Base-by-base conservation (phyloP, 2,888 invertebrate species). In the Mythimna lalbum region DNA sequence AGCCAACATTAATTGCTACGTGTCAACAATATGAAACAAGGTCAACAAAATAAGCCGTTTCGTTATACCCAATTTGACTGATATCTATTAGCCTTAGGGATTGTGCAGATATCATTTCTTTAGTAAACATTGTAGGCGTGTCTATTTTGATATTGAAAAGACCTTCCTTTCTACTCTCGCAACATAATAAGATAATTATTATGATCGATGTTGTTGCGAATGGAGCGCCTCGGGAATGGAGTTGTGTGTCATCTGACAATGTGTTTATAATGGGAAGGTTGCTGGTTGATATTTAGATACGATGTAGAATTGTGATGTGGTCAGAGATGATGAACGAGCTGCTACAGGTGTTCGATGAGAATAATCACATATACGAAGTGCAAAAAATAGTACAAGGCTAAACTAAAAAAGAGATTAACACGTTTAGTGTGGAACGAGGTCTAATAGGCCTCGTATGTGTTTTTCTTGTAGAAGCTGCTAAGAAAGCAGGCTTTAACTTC, bases 201-300 rank as follows among this genome's bases (percentile, higher is more conserved):
- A 69, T 82, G 75, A 82, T 82, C 47, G 73, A 82, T 82, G 78
- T 69, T 64, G 68, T 71, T 76, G 82, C 70, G 65, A 71, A 81
- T 71, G 52, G 27, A 66, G 27, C 47, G 81, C 80, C 78, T 65
- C 31, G 61, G 66, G 75, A 75, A 72, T 70, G 12, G 59, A 72
- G 50, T 76, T 73, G 64, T 65, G 59, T 78, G 76, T 80, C 73
- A 73, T 73, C 63, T 53, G 68, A 69, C 69, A 73, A 81, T 77
- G 66, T 77, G 47, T 59, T 80, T 76, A 52, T 68, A 63, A 55
- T 63, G 12, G 52, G 56, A 68, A 76, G 77, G 81, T 68, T 23
- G 68, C 39, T 63, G 43, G 27, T 76, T 62, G 63, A 59, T 65
- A 80, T 76, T 66, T 19, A 63, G 23, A 50, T 60, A 56, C 49